Percentiles rank a stretch among this genome's conserved stretches.
Conservation (phyloP, 2,113 vertebrate genomes). For the Hemiscyllium ocellatum region DNA sequence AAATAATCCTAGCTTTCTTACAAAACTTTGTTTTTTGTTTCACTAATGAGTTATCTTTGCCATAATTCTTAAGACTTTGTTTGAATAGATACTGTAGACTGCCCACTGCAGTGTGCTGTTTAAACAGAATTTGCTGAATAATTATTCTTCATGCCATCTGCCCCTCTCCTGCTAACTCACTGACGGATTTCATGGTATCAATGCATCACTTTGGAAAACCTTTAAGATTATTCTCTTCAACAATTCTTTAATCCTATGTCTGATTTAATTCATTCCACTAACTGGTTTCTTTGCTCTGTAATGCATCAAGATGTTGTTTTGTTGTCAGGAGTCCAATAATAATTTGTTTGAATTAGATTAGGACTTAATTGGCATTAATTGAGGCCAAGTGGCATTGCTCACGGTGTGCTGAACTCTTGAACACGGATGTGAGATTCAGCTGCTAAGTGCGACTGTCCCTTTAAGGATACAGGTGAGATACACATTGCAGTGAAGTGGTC, state of each 20-base stretch:
- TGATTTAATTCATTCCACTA: background rate
- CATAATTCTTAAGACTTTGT: background rate
- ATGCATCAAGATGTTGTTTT: background rate
- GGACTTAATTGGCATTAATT: background rate
- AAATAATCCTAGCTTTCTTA: background rate
- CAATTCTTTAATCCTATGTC: background rate
- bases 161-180: background rate
- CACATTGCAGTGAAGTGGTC: background rate
- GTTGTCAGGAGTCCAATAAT: background rate
- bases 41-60: too few species aligned
- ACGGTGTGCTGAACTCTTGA: background rate
- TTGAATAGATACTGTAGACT: background rate
- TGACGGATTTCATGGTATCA: background rate
- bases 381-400: background rate
- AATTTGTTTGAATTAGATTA: background rate
- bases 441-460: background rate
- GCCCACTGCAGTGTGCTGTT: background rate
- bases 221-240: background rate
- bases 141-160: background rate
- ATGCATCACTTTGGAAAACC: background rate
- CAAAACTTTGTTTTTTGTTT: background rate
- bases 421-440: background rate
- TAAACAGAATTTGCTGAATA: background rate
- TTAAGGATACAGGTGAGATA: background rate
- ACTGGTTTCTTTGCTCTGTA: background rate